These are phyloP conservation scores for Cylas formicarius DNA, from an alignment of 1,140 invertebrate genomes.

Conservation along the genomic window DNA sequence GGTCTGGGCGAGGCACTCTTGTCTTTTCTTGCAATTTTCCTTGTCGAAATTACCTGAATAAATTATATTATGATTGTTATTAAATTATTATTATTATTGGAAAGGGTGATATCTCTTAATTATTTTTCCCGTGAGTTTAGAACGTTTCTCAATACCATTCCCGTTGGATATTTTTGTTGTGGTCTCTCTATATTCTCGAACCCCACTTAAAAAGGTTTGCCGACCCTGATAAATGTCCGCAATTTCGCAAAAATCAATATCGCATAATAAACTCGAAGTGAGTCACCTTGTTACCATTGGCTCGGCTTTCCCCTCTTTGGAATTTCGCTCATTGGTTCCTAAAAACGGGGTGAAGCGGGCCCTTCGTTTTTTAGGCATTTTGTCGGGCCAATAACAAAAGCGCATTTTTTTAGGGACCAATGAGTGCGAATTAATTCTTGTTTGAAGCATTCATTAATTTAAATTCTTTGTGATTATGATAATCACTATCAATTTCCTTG, in stretches of 20 bases:
- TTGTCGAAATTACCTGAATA: no score
- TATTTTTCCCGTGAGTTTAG: no score
- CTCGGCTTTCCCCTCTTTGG: slow-evolving; percentile 22
- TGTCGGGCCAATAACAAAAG: no score
- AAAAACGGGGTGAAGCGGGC: slow-evolving; percentile 30
- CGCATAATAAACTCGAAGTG: slow-evolving; percentile 20
- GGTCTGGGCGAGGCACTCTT: no score
- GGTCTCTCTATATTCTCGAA: not conserved
- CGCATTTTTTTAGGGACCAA: no score
- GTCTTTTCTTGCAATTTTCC: no score
- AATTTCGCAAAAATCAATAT: slow-evolving; percentile 26
- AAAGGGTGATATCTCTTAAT: no score
- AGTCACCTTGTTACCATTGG: slow-evolving; percentile 23
- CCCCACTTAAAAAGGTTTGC: not conserved
- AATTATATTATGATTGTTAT: no score
- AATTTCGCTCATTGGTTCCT: slow-evolving; percentile 29
- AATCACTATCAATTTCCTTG: no score
- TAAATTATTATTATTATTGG: no score
- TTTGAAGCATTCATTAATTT: slow-evolving; percentile 1
- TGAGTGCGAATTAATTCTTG: slow-evolving; percentile 6
- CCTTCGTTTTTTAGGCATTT: slow-evolving; percentile 35
- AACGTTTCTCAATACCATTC: no score
- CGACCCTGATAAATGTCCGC: not conserved
- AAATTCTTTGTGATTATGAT: no score
- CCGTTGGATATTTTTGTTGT: not conserved